These are phyloP conservation scores for Oxytorus armatus DNA, from an alignment of 2,888 invertebrate species.

Conservation along the genomic window DNA sequence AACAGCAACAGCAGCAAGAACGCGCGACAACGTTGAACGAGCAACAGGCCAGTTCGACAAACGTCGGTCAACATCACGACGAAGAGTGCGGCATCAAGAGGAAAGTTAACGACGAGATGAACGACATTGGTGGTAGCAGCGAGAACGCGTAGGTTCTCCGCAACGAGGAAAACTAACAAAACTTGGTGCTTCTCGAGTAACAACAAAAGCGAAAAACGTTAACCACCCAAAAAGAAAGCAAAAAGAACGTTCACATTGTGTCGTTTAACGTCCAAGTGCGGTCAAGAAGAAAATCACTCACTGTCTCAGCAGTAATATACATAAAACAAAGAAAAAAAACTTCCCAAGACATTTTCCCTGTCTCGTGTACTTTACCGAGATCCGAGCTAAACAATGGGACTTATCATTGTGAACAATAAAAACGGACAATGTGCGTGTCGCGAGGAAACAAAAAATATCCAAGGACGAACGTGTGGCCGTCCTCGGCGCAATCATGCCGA, in stretches of 20 bases:
- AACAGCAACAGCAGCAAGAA: constrained; percentile 73
- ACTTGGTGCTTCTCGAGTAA: constrained; percentile 57
- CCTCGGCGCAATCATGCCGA: no score
- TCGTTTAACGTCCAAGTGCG: constrained; percentile 80
- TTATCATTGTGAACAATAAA: constrained; percentile 22
- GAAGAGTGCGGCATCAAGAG: constrained; percentile 81
- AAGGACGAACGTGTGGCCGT: no score
- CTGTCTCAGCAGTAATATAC: constrained; percentile 81
- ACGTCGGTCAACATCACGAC: constrained; percentile 71
- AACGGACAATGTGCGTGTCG: constrained; percentile 58
- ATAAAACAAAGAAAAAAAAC: constrained; percentile 37
- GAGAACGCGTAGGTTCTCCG: constrained; percentile 76
- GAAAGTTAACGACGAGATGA: constrained; percentile 82
- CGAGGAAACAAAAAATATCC: constrained; percentile 35
- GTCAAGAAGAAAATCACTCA: constrained; percentile 81
- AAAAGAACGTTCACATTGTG: constrained; percentile 45
- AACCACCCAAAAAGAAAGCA: neutral
- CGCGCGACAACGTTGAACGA: constrained; percentile 74
- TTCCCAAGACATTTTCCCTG: constrained; percentile 57
- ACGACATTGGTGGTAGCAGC: constrained; percentile 72
- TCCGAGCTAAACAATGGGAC: constrained; percentile 32
- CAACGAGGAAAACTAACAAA: constrained; percentile 53
- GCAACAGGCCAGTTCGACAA: constrained; percentile 72
- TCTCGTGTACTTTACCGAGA: neutral
- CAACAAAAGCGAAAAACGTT: constrained; percentile 10